These are phyloP conservation scores for Physocephala rufipes DNA, from an alignment of 2,888 invertebrate species.

Conservation along the genomic window DNA sequence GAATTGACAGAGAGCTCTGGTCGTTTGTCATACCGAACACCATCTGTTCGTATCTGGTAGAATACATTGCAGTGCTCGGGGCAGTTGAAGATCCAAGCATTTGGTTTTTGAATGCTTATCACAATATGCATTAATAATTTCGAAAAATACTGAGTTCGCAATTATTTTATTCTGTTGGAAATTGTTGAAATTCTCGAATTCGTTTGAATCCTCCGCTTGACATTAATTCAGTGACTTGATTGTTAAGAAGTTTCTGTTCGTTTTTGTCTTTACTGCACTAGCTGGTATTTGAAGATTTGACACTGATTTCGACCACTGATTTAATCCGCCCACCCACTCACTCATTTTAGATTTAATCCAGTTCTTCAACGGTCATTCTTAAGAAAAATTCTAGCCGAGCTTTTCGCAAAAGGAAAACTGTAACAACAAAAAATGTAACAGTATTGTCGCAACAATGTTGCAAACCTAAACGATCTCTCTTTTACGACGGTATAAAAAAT, in stretches of 20 bases:
- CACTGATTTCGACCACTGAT: slow-evolving; percentile 34
- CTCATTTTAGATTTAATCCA: not conserved
- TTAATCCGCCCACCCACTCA: slow-evolving; percentile 22
- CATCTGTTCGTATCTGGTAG: too few species aligned
- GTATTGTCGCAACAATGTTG: slow-evolving; percentile 20
- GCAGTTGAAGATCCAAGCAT: too few species aligned
- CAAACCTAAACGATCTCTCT: not conserved
- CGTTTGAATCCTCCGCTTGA: not conserved
- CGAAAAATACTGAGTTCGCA: not conserved
- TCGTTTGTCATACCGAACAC: too few species aligned
- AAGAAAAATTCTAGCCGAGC: too few species aligned
- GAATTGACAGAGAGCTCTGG: too few species aligned
- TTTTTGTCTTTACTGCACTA: slow-evolving; percentile 9
- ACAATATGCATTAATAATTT: not conserved
- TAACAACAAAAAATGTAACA: not conserved
- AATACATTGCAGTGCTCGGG: too few species aligned
- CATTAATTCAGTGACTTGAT: too few species aligned
- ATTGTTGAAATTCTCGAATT: not conserved
- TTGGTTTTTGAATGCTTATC: not conserved
- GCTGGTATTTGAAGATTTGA: slow-evolving; percentile 22
- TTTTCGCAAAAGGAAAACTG: too few species aligned
- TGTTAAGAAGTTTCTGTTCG: not conserved
- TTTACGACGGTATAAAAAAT: slow-evolving; percentile 7
- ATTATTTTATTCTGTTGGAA: slow-evolving; percentile 3
- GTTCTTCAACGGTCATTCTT: not conserved